These are phyloP conservation scores for Oncorhynchus clarkii DNA, from an alignment of 2,113 vertebrate genomes.

Conservation along the genomic window DNA sequence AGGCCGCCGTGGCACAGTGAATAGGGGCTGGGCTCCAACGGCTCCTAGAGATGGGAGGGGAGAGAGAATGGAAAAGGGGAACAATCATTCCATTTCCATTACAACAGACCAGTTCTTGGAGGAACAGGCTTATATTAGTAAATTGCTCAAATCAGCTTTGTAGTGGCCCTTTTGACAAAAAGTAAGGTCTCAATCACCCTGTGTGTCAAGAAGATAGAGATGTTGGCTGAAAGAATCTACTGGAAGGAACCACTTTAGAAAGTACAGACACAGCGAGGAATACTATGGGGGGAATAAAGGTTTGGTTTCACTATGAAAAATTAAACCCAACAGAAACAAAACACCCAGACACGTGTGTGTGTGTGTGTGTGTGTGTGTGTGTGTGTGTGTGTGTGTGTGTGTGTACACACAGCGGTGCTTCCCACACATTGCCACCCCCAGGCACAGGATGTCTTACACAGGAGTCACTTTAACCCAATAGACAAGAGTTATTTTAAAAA, in stretches of 20 bases:
- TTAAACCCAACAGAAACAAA: not conserved
- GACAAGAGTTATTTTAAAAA: conserved; percentile 32
- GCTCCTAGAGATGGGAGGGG: conserved; percentile 75
- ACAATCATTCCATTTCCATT: too few species aligned
- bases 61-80: not conserved
- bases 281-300: not conserved
- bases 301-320: not conserved
- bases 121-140: too few species aligned
- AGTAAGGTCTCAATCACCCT: too few species aligned
- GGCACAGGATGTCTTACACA: conserved; percentile 28
- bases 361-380: too few species aligned
- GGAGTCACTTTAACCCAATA: conserved; percentile 57
- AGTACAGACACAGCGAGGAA: not conserved
- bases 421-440: not conserved
- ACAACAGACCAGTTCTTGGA: too few species aligned
- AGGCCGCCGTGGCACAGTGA: conserved; percentile 95
- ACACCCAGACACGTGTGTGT: not conserved
- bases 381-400: not conserved
- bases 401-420: not conserved
- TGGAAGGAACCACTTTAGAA: too few species aligned
- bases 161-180: too few species aligned
- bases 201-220: not conserved
- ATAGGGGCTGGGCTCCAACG: conserved; percentile 98
- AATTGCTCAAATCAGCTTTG: too few species aligned
- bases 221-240: not conserved